phyloP scores from a whole-genome alignment of 1,140 invertebrate species.

The Dufourea novaeangliae region DNA sequence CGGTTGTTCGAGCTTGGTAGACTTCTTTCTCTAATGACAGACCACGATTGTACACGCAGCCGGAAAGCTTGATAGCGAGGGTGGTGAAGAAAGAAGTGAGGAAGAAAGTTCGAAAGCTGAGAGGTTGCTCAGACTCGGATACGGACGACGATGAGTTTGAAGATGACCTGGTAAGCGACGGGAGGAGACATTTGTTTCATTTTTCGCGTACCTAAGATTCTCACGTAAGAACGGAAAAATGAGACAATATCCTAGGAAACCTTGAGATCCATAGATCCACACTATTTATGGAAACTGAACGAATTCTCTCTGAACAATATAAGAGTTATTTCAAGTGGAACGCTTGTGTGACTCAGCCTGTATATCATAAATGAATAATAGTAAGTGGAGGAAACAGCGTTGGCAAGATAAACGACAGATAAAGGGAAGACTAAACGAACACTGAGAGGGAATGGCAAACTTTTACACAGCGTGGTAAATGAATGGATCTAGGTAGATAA shows the following conservation, averaged over 20 bases:
- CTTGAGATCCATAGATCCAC: background rate
- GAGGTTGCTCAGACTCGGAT: conserved; percentile 78
- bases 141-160: conserved; percentile 77
- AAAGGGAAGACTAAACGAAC: background rate
- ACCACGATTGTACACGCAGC: conserved; percentile 73
- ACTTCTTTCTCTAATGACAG: conserved; percentile 45
- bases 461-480: background rate
- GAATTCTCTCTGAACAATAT: background rate
- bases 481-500: too few relatives aligned
- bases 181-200: conserved; percentile 2
- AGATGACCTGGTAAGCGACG: conserved; percentile 77
- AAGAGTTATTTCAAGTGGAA: background rate
- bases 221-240: too few relatives aligned
- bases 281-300: background rate
- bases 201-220: background rate
- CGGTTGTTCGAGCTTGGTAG: background rate
- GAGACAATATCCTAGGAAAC: too few relatives aligned
- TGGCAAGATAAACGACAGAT: too few relatives aligned
- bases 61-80: conserved; percentile 78
- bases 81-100: conserved; percentile 80
- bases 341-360: background rate
- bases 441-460: background rate
- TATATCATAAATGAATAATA: background rate
- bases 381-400: background rate
- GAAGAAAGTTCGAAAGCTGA: conserved; percentile 81